Base-by-base conservation (phyloP, 2,888 invertebrate genomes). In the Drosophila mayaguana region DNA sequence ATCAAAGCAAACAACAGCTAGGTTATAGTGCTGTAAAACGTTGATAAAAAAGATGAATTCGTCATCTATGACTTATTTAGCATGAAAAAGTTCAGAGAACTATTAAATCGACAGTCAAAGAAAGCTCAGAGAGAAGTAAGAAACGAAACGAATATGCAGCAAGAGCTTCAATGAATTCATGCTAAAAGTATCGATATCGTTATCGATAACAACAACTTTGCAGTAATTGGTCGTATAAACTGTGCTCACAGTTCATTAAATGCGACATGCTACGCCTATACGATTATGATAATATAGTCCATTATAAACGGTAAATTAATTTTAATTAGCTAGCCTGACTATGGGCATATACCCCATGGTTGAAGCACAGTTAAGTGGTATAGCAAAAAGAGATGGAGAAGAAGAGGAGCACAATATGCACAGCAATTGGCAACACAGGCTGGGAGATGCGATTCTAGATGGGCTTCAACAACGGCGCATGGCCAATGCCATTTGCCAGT, bases 401-500 rank as follows among this genome's bases (percentile, higher is more conserved):
- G 12, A 20, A 12, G 5, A 42, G 12, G 12, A 25, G 25, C 25
- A 14, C 11, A 18, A 48, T 22, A 56, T 34, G 78, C 60, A 45
- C 22, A 61, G 62, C 63, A 72, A 72, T 55, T 75, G 79, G 55
- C 55, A 63, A 57, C 69, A 67, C 74, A 64, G 81, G 70, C 73
- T 66, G 63, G 62, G n/a, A 1, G 50, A 38, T 60, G 42, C 54
- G 65, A 51, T 66, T 42, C 61, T 38, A 51, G 63, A 56, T 77
- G 79, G 78, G 43, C 38, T 38, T 28, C 54, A 61, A 48, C 40
- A 64, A 54, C 59, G 46, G 40, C 36, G 53, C 36, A 68, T 46
- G 56, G 56, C 64, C 66, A 63, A 67, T 83, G 74, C 28, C 68
- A 69, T 78, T 72, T 61, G 71, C 75, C 68, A 72, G 81, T 83